phyloP scores from a whole-genome alignment of 2,888 invertebrate species.

The Omphaloscelis lunosa region DNA sequence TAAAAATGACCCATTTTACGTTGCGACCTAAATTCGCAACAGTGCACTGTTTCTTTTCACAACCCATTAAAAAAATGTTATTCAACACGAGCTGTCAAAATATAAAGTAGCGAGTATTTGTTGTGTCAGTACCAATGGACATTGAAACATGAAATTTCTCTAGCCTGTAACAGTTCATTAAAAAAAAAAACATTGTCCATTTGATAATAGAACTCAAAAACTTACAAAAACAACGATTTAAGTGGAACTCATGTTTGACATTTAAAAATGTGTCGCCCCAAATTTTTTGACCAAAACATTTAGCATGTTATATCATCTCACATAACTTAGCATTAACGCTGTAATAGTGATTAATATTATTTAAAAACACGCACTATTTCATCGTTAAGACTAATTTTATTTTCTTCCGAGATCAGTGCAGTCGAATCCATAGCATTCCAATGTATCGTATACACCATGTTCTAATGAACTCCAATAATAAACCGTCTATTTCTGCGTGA shows the following conservation, averaged over 20 bases:
- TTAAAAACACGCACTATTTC: conserved; percentile 19
- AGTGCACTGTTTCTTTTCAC: conserved; percentile 78
- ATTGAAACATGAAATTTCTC: conserved; percentile 79
- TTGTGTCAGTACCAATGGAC: conserved; percentile 78
- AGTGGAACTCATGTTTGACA: conserved; percentile 55
- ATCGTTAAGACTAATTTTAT: conserved; percentile 8
- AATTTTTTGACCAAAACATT: conserved; percentile 49
- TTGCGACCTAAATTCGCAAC: conserved; percentile 86
- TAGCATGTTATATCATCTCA: conserved; percentile 54
- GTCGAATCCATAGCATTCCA: conserved; percentile 73
- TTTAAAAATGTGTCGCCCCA: conserved; percentile 58
- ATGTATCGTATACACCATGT: conserved; percentile 76
- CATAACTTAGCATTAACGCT: conserved; percentile 22
- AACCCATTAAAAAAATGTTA: conserved; percentile 85
- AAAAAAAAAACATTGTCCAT: conserved; percentile 63
- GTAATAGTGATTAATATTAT: conserved; percentile 34
- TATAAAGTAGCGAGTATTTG: conserved; percentile 77
- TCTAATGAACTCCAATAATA: conserved; percentile 85
- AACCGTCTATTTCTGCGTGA: conserved; percentile 83
- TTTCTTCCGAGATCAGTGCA: conserved; percentile 19
- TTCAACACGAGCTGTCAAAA: conserved; percentile 85
- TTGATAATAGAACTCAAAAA: conserved; percentile 50
- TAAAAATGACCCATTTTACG: conserved; percentile 86
- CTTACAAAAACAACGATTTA: conserved; percentile 61
- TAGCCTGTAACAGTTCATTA: conserved; percentile 75